These are phyloP conservation scores for Atractosteus spatula DNA, from an alignment of 2,113 vertebrate genomes.

Conservation along the genomic window DNA sequence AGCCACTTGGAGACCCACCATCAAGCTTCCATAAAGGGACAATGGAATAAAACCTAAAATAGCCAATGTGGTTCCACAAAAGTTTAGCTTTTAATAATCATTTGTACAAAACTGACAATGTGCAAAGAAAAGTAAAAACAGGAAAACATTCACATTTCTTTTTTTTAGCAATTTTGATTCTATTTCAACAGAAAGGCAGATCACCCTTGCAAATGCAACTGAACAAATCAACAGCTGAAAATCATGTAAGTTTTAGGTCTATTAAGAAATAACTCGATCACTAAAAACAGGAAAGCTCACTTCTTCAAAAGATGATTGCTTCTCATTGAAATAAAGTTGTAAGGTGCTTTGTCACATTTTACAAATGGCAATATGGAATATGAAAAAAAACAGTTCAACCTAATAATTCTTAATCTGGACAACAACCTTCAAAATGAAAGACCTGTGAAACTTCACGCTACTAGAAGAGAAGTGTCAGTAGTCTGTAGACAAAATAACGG, in stretches of 20 bases:
- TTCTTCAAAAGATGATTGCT: no score
- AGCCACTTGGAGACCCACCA: conserved; percentile 12
- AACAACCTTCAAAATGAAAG: no score
- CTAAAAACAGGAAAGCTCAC: conserved; percentile 3
- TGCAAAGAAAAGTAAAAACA: conserved; percentile 38
- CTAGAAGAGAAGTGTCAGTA: neutral
- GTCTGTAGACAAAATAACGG: conserved; percentile 36
- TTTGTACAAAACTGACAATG: conserved; percentile 49
- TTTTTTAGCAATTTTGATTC: conserved; percentile 24
- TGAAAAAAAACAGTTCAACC: no score
- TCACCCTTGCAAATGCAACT: neutral
- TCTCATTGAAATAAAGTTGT: no score
- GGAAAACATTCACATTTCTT: conserved; percentile 51
- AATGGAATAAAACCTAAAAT: conserved; percentile 27
- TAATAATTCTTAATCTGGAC: no score
- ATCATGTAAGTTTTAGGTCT: conserved; percentile 1
- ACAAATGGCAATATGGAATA: no score
- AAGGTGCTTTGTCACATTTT: no score
- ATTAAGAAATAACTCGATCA: conserved; percentile 7
- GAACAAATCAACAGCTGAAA: conserved; percentile 14
- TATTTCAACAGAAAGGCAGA: conserved; percentile 17
- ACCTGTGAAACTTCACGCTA: conserved; percentile 16
- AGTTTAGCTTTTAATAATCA: conserved; percentile 29
- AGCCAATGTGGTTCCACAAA: conserved; percentile 31
- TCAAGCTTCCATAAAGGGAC: conserved; percentile 12